These are phyloP conservation scores for Acarapis woodi DNA, from an alignment of 1,140 invertebrate genomes.

Conservation along the genomic window DNA sequence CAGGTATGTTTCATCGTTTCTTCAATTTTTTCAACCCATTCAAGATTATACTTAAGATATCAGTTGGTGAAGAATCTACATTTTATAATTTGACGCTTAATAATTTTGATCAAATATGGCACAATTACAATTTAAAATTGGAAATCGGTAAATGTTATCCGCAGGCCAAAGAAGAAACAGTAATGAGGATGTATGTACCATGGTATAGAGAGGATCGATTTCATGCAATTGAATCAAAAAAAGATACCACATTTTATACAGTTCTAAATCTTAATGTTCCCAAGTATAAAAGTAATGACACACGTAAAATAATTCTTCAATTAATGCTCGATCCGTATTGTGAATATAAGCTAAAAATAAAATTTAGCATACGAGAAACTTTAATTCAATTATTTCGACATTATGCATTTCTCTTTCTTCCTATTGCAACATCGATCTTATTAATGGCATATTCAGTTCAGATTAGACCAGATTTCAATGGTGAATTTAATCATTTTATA, in stretches of 20 bases:
- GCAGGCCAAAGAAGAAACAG: background rate
- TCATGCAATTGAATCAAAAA: background rate
- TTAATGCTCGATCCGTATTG: conserved; percentile 8
- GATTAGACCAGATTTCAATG: background rate
- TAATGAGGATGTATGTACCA: conserved; percentile 2
- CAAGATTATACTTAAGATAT: conserved; percentile 2
- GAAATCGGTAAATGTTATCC: conserved; percentile 6
- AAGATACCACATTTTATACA: background rate
- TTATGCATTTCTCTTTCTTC: conserved; percentile 4
- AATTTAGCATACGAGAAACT: conserved; percentile 1
- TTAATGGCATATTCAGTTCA: background rate
- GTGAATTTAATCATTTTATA: too few species aligned
- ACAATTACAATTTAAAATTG: conserved; percentile 5
- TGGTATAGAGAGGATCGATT: conserved; percentile 1
- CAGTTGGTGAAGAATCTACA: conserved; percentile 5
- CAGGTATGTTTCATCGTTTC: background rate
- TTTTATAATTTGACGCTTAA: conserved; percentile 7
- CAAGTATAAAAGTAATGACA: background rate
- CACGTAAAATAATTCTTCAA: background rate
- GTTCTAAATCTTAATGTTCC: conserved; percentile 3
- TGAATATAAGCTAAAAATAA: conserved; percentile 4
- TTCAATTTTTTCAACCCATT: background rate
- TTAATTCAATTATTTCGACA: conserved; percentile 7
- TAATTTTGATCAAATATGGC: conserved; percentile 6
- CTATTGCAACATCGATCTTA: background rate